Base-by-base conservation (phyloP, 1,140 invertebrate species). In the Bombus affinis region DNA sequence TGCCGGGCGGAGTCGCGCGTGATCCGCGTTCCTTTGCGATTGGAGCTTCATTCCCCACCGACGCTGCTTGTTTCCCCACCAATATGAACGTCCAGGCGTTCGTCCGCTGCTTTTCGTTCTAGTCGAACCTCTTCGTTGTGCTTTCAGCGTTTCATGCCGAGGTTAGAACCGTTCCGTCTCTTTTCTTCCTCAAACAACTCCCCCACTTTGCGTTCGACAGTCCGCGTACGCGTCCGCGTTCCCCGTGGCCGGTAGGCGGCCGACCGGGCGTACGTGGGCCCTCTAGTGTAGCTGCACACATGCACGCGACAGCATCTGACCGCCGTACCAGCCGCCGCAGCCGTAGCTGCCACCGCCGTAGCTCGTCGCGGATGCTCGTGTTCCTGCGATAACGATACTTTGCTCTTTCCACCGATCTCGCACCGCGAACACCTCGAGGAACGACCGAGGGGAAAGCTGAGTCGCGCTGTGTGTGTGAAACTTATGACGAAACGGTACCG, bases 271-370 rank as follows among this genome's bases (percentile, higher is more conserved):
- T 91, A 89, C 90, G 85, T 90, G 86, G 90, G 85, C 89, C 86
- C 91, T 91, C 90, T 94, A 94, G 93, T 94, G 93, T 95, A 93
- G 94, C 94, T 95, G 94, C 93, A 94, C 94, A 94, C 95, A 95
- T 95, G 94, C 94, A 95, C 93, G 95, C 94, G 94, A 94, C 92
- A 95, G 93, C 94, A 95, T 94, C 94, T 92, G 92, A 92, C 90
- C 92, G 91, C 91, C 88, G 91, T 85, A 83, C 70, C 80, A 88
- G 90, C 83, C 86, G 85, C 77, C 84, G 89, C 85, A 83, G 78
- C 82, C 85, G 90, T 88, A 87, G 89, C 89, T 81, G 86, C 89
- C 70, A 77, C 76, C 80, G 88, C 68, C 81, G 86, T 90, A 86
- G 39, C 87, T 88, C 81, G 86, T 85, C 88, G 88, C 74, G 86